Base-by-base conservation (phyloP, 2,888 invertebrate species). In the Orgyia antiqua region DNA sequence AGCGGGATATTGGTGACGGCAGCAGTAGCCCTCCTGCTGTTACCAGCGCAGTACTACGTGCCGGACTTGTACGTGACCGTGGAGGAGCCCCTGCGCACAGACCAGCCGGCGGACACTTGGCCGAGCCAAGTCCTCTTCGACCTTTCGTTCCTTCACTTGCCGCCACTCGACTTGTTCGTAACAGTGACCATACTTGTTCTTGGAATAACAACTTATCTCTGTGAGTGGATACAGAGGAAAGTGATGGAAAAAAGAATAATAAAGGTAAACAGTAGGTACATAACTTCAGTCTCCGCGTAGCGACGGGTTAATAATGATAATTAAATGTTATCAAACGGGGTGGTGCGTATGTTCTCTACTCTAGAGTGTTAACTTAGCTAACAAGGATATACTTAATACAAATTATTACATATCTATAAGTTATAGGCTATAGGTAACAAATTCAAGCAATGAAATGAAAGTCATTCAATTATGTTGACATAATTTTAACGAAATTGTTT, bases 141-240 rank as follows among this genome's bases (percentile, higher is more conserved):
- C 7, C 2, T 10, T 7, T 5, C 5, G 10, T 8, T 19, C 5
- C 11, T 23, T 4, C 23, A 23, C 3, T 23, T 23, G 6, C 23
- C 23, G 11, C 23, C 23, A 5, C 4, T 10, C 2, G 23, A 23
- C 7, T 10, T 23, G 10, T 10, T 10, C 5, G 6, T 23, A 10
- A 10, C 23, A 10, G 11, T 10, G 7, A 23, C 23, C 2, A 4
- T 23, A 6, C 10, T 23, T 10, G 6, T 10, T 10, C 10, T 23
- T 10, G 10, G 23, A 2, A 2, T 23, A 1, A 3, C 10, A 9
- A 68, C 54, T 13, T 73, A 77, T 39, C 32, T 74, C 21, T 71
- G 65, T 47, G 78, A 77, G 47, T 78, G 74, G 75, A 67, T 79
- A 40, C 80, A 80, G 36, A 68, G 72, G 38, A 79, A 79, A 53